phyloP scores from a whole-genome alignment of 1,140 invertebrate species.

The Oryctes rhinoceros region DNA sequence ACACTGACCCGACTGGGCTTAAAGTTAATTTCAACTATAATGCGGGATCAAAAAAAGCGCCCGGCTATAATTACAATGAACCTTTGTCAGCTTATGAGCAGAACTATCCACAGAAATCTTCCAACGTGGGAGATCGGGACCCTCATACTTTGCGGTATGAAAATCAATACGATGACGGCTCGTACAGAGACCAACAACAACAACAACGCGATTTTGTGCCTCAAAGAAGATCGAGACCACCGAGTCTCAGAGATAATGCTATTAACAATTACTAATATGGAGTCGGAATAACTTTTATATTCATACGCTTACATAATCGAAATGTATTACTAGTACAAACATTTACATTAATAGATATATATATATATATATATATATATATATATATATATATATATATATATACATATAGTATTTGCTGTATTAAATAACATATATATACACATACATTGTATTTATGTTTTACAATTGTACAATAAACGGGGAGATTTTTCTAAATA shows the following conservation, averaged over 20 bases:
- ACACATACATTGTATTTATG: not conserved
- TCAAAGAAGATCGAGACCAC: slow-evolving; percentile 8
- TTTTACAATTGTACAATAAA: slow-evolving; percentile 8
- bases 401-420: no score
- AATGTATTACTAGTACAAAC: not conserved
- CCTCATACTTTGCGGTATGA: not conserved
- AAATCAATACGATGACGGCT: slow-evolving; percentile 23
- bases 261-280: not conserved
- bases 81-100: slow-evolving; percentile 37
- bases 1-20: slow-evolving; percentile 60
- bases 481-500: not conserved
- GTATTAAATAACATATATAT: not conserved
- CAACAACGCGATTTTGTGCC: not conserved
- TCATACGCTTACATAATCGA: slow-evolving; percentile 2
- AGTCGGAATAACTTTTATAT: not conserved
- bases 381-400: not conserved
- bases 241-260: slow-evolving; percentile 7
- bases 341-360: not conserved
- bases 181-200: slow-evolving; percentile 18
- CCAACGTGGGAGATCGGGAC: not conserved
- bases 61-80: slow-evolving; percentile 51
- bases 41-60: slow-evolving; percentile 53
- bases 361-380: no score
- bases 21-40: slow-evolving; percentile 60
- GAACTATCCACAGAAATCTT: slow-evolving; percentile 6